Base-by-base conservation (phyloP, 2,888 invertebrate genomes). In the Halictus quadricinctus region DNA sequence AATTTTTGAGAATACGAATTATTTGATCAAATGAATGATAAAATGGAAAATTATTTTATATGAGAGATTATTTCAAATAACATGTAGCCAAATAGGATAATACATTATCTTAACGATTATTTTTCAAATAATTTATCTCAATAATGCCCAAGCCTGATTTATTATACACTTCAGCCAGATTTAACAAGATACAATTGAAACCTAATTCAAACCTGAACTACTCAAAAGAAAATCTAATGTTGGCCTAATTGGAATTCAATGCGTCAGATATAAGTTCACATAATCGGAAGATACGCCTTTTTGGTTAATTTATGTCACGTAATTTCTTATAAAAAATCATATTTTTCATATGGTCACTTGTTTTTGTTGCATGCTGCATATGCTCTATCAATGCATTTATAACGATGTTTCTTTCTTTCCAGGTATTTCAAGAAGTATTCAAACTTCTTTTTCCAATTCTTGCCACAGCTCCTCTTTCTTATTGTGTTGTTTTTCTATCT, bases 381-480 rank as follows among this genome's bases (percentile, higher is more conserved):
- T 66, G 36, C 6, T 69, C 41, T 36, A 36, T 0, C 12, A 75
- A 46, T 7, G 36, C 13, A 43, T 6, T 72, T 36, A 29, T 72
- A 43, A 18, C 72, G 7, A 58, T n/a, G 43, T 13, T 25, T 66
- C 21, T 72, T 70, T 80, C 50, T 81, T 85, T 95, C 36, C 94
- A 96, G 96, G 76, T 96, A 97, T 95, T 97, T 97, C 95, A 96
- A 95, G 89, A 96, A 96, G 87, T 96, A 96, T 88, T 95, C 96
- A 86, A 96, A 96, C 87, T 96, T 98, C 87, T 86, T 98, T 84
- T 95, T 98, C 90, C 98, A 98, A 95, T 99, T 99, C 95, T 92
- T 99, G 84, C 99, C 99, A 0, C 98, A 99, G 95, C 93, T 99
- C 13, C 91, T 99, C n/a, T 99, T 99, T 95, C 95, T 99, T 69